Evolutionary conservation across 2,888 invertebrate genomes (phyloP), one percentile per base, ranked within the genome.

Genomic region (Helicoverpa assulta): DNA sequence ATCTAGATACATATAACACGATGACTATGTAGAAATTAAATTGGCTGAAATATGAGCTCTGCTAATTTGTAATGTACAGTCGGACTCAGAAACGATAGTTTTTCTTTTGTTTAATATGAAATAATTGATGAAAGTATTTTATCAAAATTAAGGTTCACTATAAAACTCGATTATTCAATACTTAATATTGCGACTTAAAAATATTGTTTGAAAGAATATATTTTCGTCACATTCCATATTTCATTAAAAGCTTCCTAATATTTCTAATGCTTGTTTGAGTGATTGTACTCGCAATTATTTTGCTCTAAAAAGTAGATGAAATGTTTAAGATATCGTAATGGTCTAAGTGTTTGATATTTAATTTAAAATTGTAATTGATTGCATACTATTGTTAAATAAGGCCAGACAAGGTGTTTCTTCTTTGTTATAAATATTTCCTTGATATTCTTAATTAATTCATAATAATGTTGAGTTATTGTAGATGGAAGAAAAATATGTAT

Each of bases 281-380:
- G 54, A 78, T 16, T 70, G 74, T 76, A 65, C 69, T 16, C 1
- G 7, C 29, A 81, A 81, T 82, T 80, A 65, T 72, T 80, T 80
- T 77, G 71, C 80, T 82, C 74, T 70, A 67, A 72, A 81, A 82
- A 74, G 16, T 67, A 14, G 7, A 29, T 62, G 57, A 78, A 73
- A 76, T 78, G 57, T 61, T 61, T 51, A 71, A 68, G 18, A 61
- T 67, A 72, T 62, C 26, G 62, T 75, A 80, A 72, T 74, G 67
- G 63, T 33, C 47, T 52, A 18, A 73, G 73, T 60, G 18, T 56
- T 56, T 59, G 57, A 70, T 53, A 14, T 54, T 19, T 66, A n/a
- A 67, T 80, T 74, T 67, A 12, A 64, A 72, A 65, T 58, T 72
- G 16, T 70, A 78, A 81, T 79, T 60, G 26, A 53, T 63, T 51